These are phyloP conservation scores for Chaetura pelagica DNA, from an alignment of 2,113 vertebrate genomes.

Conservation along the genomic window DNA sequence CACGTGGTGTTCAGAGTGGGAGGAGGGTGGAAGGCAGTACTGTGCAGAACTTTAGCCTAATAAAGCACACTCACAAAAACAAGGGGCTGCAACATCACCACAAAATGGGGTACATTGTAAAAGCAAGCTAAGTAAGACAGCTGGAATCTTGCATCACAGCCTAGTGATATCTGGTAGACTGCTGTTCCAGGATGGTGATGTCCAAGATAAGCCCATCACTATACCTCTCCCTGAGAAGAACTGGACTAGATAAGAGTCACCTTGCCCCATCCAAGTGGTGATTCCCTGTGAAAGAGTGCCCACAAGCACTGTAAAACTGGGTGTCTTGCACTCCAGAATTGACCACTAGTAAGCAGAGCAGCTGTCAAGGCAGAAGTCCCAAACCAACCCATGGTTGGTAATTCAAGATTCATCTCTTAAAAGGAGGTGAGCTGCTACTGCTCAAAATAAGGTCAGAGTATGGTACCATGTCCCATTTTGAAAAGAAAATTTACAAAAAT, in stretches of 20 bases:
- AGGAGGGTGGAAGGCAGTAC: slow-evolving; percentile 23
- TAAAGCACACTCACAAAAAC: not conserved
- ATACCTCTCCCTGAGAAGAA: not conserved
- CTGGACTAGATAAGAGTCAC: not conserved
- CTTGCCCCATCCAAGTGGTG: accelerated
- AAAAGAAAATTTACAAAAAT: not conserved
- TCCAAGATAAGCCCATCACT: not conserved
- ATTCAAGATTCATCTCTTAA: not conserved
- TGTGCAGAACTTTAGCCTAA: not conserved
- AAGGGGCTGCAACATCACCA: not conserved
- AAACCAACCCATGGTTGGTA: not conserved
- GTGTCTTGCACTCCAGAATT: not conserved
- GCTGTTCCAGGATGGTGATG: not conserved
- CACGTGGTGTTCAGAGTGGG: not conserved
- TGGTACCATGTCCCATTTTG: not conserved
- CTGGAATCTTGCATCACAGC: not conserved
- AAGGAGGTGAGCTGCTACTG: not conserved
- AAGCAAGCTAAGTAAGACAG: not conserved
- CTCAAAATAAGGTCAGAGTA: not conserved
- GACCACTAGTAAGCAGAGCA: not conserved
- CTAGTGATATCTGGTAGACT: not conserved
- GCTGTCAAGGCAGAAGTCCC: not conserved
- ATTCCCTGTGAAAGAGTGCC: not conserved
- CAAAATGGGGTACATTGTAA: not conserved
- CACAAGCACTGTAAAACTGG: not conserved